Evolutionary conservation across 2,888 invertebrate species (phyloP), one percentile per base, ranked within the genome.

Genomic region (Hemicrepidius hirtus): DNA sequence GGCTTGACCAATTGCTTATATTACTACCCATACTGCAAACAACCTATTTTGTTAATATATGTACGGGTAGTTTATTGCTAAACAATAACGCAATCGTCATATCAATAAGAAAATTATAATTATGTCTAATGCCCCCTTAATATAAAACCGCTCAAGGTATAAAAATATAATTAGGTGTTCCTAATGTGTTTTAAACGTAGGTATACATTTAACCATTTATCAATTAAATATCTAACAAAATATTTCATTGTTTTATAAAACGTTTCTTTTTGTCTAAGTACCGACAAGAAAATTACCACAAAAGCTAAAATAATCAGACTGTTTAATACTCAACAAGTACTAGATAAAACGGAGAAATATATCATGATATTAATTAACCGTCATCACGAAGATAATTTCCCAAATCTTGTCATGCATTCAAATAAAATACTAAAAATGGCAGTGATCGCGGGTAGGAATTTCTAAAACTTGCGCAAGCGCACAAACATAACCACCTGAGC

Each of bases 361-460:
- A 78, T 81, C 78, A 80, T 80, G 77, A 77, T 77, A 80, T 80
- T 80, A 81, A 81, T 81, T 81, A 81, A 78, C 75, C 73, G 77
- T 77, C 78, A 77, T 76, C 68, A 71, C 62, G 70, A 70, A 75
- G 77, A 79, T 80, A 79, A 79, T 80, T 80, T 76, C 69, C 69
- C 77, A 69, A 80, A 79, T 80, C 78, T n/a, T n/a, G n/a, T n/a
- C 78, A 80, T 80, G 79, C 79, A 76, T 63, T 71, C 72, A 75
- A 75, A 44, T 44, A 63, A 63, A 63, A 49, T 49, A 63, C 32
- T 49, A 49, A 60, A 32, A 28, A 24, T 28, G 40, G 59, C 40
- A 40, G 37, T 37, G 59, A 44, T 62, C 62, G 41, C 41, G 12
- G 64, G 37, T 50, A 50, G 50, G 64, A 65, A 65, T 50, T 35